Base-by-base conservation (phyloP, 2,888 invertebrate species). In the Stratiomys singularior region DNA sequence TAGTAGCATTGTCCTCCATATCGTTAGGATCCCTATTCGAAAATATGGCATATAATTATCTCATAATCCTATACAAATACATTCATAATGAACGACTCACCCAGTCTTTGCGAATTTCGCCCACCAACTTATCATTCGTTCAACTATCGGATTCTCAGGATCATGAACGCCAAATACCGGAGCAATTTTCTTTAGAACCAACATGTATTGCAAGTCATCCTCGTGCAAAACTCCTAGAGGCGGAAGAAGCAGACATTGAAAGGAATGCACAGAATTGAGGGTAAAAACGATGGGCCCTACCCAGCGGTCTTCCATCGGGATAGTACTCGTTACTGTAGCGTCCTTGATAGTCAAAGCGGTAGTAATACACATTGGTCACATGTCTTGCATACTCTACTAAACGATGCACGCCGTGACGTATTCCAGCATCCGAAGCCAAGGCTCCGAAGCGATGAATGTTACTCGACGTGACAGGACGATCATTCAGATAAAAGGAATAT, bases 341-440 rank as follows among this genome's bases (percentile, higher is more conserved):
- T 2, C 92, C 92, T 78, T 89, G 85, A 82, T 90, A 91, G 30
- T 89, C 88, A 81, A 91, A 90, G 79, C 89, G 86, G 82, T 90
- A 90, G 82, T 91, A 91, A 83, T 88, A 93, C 1, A 92, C 90
- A 0, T 87, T 85, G 0, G 88, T 89, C 76, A 89, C 85, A 1
- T 87, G 84, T 0, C 90, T 87, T 69, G 92, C 85, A 77, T 92
- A 81, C 79, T 90, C 88, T 0, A 89, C 90, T 28, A 90, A 86
- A 66, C 91, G 88, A 82, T 92, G 89, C 0, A 89, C 88, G 0
- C 89, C 87, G 82, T 90, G 92, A 0, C 88, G 90, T 37, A 89
- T 88, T 0, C 90, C 83, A 1, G 88, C 84, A 82, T 93, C 93
- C 0, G 89, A 88, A 80, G 90, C 92, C 2, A 92, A 82, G 82